Evolutionary conservation across 2,797 vertebrate genomes (phyloP).

Genomic region (Danio albolineatus): DNA sequence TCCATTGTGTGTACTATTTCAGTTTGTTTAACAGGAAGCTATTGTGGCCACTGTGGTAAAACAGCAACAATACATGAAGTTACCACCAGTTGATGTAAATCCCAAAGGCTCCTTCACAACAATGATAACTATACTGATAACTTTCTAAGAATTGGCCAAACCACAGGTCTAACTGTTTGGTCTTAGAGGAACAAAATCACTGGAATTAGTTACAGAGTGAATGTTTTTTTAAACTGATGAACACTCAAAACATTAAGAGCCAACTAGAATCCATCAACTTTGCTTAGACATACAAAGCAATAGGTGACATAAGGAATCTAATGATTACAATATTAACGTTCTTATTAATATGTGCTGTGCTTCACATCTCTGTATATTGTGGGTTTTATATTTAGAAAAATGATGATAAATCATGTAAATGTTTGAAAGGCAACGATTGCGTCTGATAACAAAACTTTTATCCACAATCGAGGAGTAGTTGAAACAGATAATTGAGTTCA

Average conservation of each 20-base stretch:
- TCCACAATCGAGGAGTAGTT: conserved; percentile 9
- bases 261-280: not conserved
- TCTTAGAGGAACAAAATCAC: not conserved
- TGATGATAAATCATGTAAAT: conserved; percentile 17
- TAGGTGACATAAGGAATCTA: too few relatives aligned
- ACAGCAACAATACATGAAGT: not conserved
- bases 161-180: not conserved
- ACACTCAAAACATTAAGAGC: not conserved
- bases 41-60: not conserved
- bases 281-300: not conserved
- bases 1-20: not conserved
- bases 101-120: not conserved
- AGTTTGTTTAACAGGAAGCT: not conserved
- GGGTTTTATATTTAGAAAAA: conserved; percentile 7
- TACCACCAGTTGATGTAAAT: not conserved
- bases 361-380: not conserved
- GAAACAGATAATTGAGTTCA: not conserved
- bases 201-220: not conserved
- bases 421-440: not conserved
- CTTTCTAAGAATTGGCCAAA: not conserved
- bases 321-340: too few relatives aligned
- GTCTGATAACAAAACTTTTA: not conserved
- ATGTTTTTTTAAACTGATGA: not conserved
- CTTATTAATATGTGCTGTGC: conserved; percentile 9
- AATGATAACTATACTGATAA: not conserved